Conservation (phyloP, 1,140 invertebrate genomes). For the Ericerus pela region DNA sequence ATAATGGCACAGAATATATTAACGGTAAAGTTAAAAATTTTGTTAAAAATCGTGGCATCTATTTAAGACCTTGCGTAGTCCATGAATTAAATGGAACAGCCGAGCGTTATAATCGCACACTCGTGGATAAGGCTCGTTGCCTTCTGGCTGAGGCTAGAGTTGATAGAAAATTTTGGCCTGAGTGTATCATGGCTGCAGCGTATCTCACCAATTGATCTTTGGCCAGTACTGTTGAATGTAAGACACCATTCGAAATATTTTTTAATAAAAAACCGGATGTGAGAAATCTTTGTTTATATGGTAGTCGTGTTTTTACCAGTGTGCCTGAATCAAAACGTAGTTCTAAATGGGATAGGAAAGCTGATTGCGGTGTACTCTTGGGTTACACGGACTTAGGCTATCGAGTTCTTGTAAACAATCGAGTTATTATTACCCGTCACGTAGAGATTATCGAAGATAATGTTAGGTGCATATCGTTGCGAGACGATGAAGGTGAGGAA, state of each 20-base stretch:
- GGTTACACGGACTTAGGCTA: background rate
- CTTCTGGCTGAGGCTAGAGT: conserved; percentile 16
- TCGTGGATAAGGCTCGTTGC: conserved; percentile 18
- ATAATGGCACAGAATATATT: conserved; percentile 18
- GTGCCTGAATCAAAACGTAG: conserved; percentile 19
- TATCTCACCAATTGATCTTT: conserved; percentile 18
- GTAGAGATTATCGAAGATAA: too few species aligned
- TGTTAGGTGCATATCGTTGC: too few species aligned
- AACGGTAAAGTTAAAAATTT: background rate
- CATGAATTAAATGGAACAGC: conserved; percentile 13
- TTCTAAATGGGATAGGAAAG: conserved; percentile 20
- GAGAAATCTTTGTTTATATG: conserved; percentile 12
- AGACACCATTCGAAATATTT: conserved; percentile 4
- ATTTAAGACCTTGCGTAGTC: background rate
- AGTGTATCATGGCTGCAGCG: conserved; percentile 15
- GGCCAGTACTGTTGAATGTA: background rate
- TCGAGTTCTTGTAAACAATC: background rate
- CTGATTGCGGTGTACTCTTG: background rate
- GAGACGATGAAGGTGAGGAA: too few species aligned
- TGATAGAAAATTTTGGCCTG: conserved; percentile 16
- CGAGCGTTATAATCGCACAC: conserved; percentile 16
- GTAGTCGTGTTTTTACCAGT: conserved; percentile 22
- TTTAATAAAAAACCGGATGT: conserved; percentile 3
- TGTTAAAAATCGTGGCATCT: background rate
- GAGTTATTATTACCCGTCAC: too few species aligned